Conservation (phyloP, 2,113 vertebrate genomes). For the Meles meles region DNA sequence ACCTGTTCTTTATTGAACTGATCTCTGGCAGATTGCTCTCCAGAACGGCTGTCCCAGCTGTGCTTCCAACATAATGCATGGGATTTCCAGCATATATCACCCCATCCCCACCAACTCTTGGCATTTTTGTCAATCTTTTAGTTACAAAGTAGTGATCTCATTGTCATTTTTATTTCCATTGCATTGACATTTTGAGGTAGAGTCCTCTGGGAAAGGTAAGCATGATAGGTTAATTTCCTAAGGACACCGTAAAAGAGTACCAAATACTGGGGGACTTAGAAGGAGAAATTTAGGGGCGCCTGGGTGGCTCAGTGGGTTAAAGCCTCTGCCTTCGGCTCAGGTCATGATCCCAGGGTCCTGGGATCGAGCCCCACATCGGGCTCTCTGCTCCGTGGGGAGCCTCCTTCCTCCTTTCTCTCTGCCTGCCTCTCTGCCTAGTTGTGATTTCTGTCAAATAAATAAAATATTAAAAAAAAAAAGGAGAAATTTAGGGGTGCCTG, state of each 20-base stretch:
- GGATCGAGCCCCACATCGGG: too few species aligned
- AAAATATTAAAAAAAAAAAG: too few species aligned
- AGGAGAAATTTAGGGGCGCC: too few species aligned
- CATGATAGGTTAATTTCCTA: not conserved
- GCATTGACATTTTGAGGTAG: not conserved
- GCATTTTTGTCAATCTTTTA: not conserved
- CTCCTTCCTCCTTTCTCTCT: too few species aligned
- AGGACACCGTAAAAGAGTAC: not conserved
- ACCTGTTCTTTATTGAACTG: not conserved
- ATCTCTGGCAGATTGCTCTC: not conserved
- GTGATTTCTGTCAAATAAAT: too few species aligned
- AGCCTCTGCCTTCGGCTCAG: too few species aligned
- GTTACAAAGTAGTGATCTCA: not conserved
- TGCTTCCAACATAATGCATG: not conserved
- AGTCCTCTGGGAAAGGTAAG: not conserved
- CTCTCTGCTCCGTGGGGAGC: too few species aligned
- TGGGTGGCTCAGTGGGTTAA: too few species aligned
- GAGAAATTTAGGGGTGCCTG: too few species aligned
- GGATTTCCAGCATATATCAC: not conserved
- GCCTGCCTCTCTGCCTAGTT: too few species aligned
- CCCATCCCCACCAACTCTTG: not conserved
- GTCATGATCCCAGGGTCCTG: too few species aligned
- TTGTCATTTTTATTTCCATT: not conserved
- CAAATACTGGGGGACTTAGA: not conserved
- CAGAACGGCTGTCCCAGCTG: not conserved